Evolutionary conservation across 2,888 invertebrate species (phyloP), one percentile per base, ranked within the genome.

Genomic region (Drosophila paramelanica): DNA sequence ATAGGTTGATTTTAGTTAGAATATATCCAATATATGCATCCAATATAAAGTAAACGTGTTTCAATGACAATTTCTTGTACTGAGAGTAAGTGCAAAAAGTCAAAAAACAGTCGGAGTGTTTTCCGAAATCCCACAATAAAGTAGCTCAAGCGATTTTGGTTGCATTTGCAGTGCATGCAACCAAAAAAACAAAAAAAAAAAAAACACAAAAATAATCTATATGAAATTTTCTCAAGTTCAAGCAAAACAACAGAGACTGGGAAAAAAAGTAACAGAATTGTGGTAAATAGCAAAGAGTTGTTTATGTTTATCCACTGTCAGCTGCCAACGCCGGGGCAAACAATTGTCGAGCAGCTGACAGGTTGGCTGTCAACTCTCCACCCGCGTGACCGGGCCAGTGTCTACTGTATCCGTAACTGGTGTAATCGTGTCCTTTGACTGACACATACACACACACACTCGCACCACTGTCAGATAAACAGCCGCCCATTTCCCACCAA

Each of bases 221-320:
- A 36, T 11, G 13, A 14, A 42, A n/a, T 38, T 38, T 8, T 23
- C 46, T 38, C 50, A 67, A 61, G 55, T 51, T 52, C 38, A 61
- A 41, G 8, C 39, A 43, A 7, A 41, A 13, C n/a, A 50, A n/a
- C 27, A 52, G 49, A 52, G 49, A 27, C n/a, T 10, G 31, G 31
- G 31, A 8, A 8, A 27, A 20, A 7, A 13, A 7, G 10, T 6
- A 25, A 42, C 4, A 55, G 43, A 25, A 38, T 67, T 23, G 23
- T 23, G 23, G 14, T 25, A 46, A 61, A 60, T 61, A 45, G 39
- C 51, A 36, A 36, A 74, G 64, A 52, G 23, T 59, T 76, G 72
- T 72, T 76, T 68, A 60, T 79, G 45, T 81, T 84, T 81, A 65
- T 69, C 42, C 66, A 65, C 52, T 69, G 81, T 79, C 84, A 69